Conservation (phyloP, 2,113 vertebrate species). For the Ardeotis arabs region DNA sequence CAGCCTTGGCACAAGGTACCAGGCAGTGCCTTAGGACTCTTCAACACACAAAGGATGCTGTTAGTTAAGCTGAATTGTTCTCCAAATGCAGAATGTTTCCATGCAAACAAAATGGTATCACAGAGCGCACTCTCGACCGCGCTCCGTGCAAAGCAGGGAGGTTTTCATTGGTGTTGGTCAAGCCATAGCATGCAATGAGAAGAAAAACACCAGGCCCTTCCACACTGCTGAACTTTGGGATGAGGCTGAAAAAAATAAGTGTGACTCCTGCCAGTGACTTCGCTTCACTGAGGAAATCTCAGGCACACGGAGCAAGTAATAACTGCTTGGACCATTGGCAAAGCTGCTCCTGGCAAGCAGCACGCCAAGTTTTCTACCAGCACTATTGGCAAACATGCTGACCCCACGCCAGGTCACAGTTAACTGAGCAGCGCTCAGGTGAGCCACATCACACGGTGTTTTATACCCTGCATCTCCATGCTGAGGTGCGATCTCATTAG, state of each 20-base stretch:
- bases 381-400: rapidly evolving
- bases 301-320: background rate
- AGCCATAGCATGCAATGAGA: rapidly evolving
- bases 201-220: background rate
- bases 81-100: background rate
- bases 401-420: rapidly evolving
- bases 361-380: rapidly evolving
- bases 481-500: background rate
- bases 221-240: background rate
- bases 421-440: background rate
- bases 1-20: background rate
- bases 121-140: rapidly evolving
- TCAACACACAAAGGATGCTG: background rate
- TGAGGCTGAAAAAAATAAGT: background rate
- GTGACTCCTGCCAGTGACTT: background rate
- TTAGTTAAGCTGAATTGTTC: background rate
- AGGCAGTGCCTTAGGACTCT: background rate
- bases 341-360: background rate
- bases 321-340: rapidly evolving
- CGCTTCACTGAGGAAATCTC: background rate
- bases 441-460: rapidly evolving
- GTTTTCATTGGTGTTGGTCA: background rate
- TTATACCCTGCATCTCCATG: rapidly evolving
- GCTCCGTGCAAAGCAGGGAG: background rate
- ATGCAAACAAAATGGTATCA: rapidly evolving